phyloP scores from a whole-genome alignment of 2,797 vertebrate species.

The Cossypha caffra region DNA sequence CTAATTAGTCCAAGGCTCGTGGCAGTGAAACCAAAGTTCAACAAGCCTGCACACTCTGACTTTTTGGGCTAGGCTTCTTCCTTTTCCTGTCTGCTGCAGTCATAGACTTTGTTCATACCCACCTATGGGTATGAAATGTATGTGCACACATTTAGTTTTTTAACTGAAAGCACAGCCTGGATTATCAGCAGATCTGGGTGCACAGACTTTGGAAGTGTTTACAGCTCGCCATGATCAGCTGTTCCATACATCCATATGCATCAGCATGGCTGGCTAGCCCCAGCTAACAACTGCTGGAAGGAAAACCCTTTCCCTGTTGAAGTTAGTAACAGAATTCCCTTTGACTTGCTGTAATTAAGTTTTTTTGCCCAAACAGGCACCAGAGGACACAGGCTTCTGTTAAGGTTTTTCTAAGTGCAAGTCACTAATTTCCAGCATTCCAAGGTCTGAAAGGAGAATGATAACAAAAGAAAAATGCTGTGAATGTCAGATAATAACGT shows the following conservation, averaged over 20 bases:
- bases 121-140: fast-evolving
- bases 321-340: not conserved
- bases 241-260: not conserved
- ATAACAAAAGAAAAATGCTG: not conserved
- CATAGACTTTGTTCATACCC: not conserved
- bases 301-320: not conserved
- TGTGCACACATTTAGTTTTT: not conserved
- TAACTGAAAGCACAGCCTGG: not conserved
- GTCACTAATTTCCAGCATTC: not conserved
- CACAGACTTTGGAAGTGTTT: not conserved
- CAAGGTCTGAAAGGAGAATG: not conserved
- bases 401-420: not conserved
- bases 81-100: not conserved
- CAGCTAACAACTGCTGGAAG: not conserved
- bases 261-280: not conserved
- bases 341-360: not conserved
- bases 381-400: not conserved
- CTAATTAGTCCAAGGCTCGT: not conserved
- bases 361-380: not conserved
- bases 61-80: not conserved
- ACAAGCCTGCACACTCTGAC: not conserved
- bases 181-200: not conserved
- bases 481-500: not conserved
- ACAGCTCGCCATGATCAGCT: not conserved
- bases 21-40: not conserved